Evolutionary conservation across 2,888 invertebrate genomes (phyloP), one percentile per base, ranked within the genome.

Genomic region (Osmoderma eremita): DNA sequence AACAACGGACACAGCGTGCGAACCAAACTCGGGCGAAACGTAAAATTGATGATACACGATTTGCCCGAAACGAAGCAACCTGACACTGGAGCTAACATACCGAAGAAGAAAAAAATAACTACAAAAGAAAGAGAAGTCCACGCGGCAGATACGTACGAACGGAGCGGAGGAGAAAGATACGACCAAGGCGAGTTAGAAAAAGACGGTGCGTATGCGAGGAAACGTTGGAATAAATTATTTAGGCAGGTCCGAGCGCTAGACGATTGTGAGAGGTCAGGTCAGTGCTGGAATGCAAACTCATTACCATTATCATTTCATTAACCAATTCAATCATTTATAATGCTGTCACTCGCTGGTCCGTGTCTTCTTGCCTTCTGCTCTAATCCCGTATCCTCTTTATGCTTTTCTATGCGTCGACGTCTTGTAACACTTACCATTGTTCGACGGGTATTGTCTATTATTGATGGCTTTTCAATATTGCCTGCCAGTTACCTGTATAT

Each of bases 261-360:
- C 70, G 70, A 71, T 72, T 72, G 71, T 68, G 71, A 71, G 72
- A 73, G 73, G 73, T 73, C 73, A 73, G 72, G 71, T 73, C 72
- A 74, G 69, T 69, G 64, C 63, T 69, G 72, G 74, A 74, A 74
- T 74, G 74, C 72, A 72, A 30, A 72, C 74, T 74, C 74, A 74
- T 74, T 74, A 74, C 73, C 74, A 74, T 74, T 74, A 74, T 73
- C 72, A 74, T 74, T 74, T 74, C 73, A 74, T 73, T 74, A 74
- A 72, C 71, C 70, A 73, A 71, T 72, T 69, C 69, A 71, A 73
- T 74, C 74, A 74, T 74, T 74, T 74, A 74, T 74, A 72, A 73
- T 72, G 70, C 74, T 74, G 74, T 74, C 74, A 73, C 70, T 72
- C 53, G 50, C 61, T 61, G 68, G 58, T 61, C 68, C 49, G 64